Conservation (phyloP, 2,113 vertebrate species). For the Malurus elegans region DNA sequence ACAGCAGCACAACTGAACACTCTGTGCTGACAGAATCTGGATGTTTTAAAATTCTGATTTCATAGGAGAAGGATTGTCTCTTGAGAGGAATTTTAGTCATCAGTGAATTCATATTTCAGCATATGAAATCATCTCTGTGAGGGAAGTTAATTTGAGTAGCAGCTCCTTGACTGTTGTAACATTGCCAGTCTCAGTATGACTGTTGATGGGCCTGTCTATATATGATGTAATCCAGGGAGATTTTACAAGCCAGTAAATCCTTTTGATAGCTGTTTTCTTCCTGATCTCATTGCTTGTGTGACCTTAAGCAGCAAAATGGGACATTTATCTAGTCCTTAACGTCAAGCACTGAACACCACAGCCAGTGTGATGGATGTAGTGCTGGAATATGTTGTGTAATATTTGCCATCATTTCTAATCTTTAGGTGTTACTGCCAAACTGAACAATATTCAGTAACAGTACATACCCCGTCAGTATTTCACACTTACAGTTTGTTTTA, state of each 20-base stretch:
- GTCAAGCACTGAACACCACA: background rate
- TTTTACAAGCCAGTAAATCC: background rate
- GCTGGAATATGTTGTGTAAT: background rate
- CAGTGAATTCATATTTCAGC: background rate
- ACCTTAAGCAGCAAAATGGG: background rate
- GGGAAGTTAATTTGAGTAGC: background rate
- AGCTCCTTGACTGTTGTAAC: background rate
- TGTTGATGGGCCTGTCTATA: background rate
- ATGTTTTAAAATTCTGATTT: constrained; percentile 18
- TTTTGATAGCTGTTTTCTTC: background rate
- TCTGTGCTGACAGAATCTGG: background rate
- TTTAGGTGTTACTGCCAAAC: background rate
- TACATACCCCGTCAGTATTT: background rate
- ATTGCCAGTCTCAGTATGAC: background rate
- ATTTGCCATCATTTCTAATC: background rate
- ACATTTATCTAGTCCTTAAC: background rate
- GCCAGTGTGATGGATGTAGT: background rate
- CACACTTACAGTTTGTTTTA: background rate
- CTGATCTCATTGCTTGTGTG: background rate
- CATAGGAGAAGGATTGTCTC: background rate
- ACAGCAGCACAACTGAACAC: background rate
- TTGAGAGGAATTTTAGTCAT: background rate
- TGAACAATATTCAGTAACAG: background rate
- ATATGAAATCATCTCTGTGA: background rate
- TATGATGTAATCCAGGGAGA: background rate